Evolutionary conservation across 2,888 invertebrate genomes (phyloP), one percentile per base, ranked within the genome.

Genomic region (Girardia tigrina): DNA sequence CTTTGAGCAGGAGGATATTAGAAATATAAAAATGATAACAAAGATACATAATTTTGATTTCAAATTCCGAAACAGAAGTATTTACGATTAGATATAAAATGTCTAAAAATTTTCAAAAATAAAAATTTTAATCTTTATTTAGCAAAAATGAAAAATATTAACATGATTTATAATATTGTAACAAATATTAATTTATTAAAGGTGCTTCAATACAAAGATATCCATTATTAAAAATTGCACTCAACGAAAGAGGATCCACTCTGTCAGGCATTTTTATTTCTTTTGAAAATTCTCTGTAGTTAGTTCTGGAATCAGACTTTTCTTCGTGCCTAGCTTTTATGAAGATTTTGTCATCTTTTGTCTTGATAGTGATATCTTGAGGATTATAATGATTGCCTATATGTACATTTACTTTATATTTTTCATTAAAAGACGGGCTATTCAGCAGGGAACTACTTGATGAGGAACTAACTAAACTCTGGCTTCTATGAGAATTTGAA

Each of bases 261-360:
- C 56, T 4, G 4, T 56, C 56, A 56, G 56, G 56, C 23, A 56
- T 20, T 56, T 20, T 20, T 20, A 56, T 56, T 56, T 56, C 56
- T 56, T 56, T 56, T 6, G 56, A 56, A 56, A 56, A 56, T 56
- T 56, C 56, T 56, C 56, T 56, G 23, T 56, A 56, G n/a, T 56
- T 56, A 20, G n/a, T 56, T 56, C 56, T 56, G 56, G 56, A 56
- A 56, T 56, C 56, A 12, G 56, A 56, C n/a, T 56, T 56, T 56
- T 56, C 56, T 56, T 56, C 56, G 23, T 56, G 56, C 23, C 56
- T 4, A 2, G 56, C 56, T 56, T 56, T 56, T 20, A 56, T 56
- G n/a, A 56, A 56, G 23, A 56, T 56, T n/a, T 56, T 56, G 23
- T 56, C 56, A n/a, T 56, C 56, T 56, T 56, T 56, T n/a, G 56